phyloP scores from a whole-genome alignment of 64 coral and sea anemone species.

The Dendrophyllia cribrosa region DNA sequence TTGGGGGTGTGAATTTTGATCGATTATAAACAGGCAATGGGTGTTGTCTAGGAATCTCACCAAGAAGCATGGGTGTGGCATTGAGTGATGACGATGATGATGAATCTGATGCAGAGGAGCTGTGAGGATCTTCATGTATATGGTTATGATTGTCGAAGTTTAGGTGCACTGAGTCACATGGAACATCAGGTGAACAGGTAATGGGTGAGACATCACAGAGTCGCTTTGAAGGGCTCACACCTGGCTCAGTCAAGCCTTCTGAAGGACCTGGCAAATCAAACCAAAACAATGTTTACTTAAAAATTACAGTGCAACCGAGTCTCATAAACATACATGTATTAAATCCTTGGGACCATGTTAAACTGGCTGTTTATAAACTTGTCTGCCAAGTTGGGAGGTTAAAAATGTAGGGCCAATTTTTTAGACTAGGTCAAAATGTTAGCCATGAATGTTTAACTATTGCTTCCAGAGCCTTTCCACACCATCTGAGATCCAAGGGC shows the following conservation, averaged over 20 bases:
- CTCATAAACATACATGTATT: neutral
- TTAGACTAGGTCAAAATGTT: no score
- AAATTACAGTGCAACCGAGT: no score
- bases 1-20: slow-evolving; percentile 86
- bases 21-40: slow-evolving; percentile 63
- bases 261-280: slow-evolving; percentile 48
- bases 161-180: slow-evolving; percentile 88
- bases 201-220: slow-evolving; percentile 76
- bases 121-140: slow-evolving; percentile 61
- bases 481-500: no score
- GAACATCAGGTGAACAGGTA: slow-evolving; percentile 58
- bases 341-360: neutral
- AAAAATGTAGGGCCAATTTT: no score
- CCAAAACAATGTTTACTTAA: neutral
- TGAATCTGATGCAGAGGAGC: slow-evolving; percentile 64
- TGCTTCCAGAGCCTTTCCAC: no score
- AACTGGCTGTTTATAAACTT: no score
- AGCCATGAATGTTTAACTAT: no score
- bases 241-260: slow-evolving; percentile 80
- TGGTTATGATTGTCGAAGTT: slow-evolving; percentile 81
- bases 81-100: slow-evolving; percentile 60
- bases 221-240: slow-evolving; percentile 88
- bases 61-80: slow-evolving; percentile 76
- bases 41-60: slow-evolving; percentile 50
- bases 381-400: no score